A percentile compares a stretch with the other conserved stretches of the same genome.
Evolutionary conservation across 2,888 invertebrate genomes (phyloP).

Genomic region (Drosophila birchii): DNA sequence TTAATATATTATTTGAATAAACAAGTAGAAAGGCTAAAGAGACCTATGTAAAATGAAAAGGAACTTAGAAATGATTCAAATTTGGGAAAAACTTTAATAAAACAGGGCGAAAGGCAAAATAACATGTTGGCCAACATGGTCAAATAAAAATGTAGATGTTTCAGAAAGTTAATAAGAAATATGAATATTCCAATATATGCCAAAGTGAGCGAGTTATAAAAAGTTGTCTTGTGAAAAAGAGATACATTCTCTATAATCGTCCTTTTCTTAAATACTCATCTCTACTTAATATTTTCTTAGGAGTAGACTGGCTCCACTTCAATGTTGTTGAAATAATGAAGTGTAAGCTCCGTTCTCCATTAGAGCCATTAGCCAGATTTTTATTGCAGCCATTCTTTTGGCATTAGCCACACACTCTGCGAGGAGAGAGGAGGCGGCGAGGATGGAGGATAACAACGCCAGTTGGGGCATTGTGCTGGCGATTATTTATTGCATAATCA

Average conservation of each 20-base stretch:
- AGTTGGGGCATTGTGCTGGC: slow-evolving; percentile 64
- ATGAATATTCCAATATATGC: background rate
- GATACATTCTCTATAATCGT: too few relatives aligned
- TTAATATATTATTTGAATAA: background rate
- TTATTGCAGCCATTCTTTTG: slow-evolving; percentile 53
- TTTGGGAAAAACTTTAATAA: too few relatives aligned
- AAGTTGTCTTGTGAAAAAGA: background rate
- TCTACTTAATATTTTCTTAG: background rate
- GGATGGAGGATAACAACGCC: slow-evolving; percentile 52
- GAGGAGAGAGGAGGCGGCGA: background rate
- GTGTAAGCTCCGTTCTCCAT: slow-evolving; percentile 13
- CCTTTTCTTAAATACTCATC: background rate
- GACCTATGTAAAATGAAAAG: too few relatives aligned
- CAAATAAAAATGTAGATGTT: background rate
- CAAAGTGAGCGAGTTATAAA: background rate
- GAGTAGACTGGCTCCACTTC: background rate
- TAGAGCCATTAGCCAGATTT: slow-evolving; percentile 51
- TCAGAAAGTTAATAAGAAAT: background rate
- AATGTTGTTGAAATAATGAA: slow-evolving; percentile 15
- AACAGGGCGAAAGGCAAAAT: too few relatives aligned
- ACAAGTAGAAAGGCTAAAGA: background rate
- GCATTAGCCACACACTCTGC: slow-evolving; percentile 50
- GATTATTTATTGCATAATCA: slow-evolving; percentile 79
- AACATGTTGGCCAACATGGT: background rate
- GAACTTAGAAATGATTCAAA: too few relatives aligned